These are phyloP conservation scores for Callaeas wilsoni DNA, from an alignment of 2,113 vertebrate genomes.

Conservation along the genomic window DNA sequence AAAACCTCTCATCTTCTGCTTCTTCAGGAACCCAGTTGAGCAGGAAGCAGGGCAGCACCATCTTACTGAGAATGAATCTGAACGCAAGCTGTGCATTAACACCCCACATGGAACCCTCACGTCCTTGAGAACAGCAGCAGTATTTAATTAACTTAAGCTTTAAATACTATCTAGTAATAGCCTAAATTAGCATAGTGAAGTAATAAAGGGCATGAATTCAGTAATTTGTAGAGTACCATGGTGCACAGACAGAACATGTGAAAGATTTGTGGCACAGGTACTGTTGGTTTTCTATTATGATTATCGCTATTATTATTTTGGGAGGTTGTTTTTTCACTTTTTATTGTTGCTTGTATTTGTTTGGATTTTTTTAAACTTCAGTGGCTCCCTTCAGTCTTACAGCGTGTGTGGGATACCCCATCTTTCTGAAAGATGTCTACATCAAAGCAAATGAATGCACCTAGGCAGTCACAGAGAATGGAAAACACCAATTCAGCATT, in stretches of 20 bases:
- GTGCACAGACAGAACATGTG: rapidly evolving
- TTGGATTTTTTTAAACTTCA: background rate
- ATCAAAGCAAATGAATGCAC: background rate
- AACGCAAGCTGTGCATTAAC: background rate
- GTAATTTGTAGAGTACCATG: background rate
- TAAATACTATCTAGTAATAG: background rate
- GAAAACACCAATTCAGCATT: background rate
- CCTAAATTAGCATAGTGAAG: background rate
- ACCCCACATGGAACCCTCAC: background rate
- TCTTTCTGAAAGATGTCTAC: background rate
- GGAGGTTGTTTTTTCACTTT: background rate
- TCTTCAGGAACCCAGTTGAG: background rate
- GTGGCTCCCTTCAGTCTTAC: background rate
- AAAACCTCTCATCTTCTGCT: background rate
- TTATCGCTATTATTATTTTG: background rate
- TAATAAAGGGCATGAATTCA: background rate
- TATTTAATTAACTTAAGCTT: background rate
- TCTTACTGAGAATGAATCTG: background rate
- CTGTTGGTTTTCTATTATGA: background rate
- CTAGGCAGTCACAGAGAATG: background rate
- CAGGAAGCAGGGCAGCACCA: background rate
- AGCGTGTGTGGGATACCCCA: background rate
- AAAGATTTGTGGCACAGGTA: background rate
- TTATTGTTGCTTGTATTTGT: background rate
- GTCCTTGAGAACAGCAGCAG: background rate